Evolutionary conservation across 1,140 invertebrate genomes (phyloP).

Genomic region (silkworm (Bombyx mori)): ASM3026992v2 NC_085121.1:8160001-8160500

Average conservation of each 20-base stretch:
- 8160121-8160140: no score
- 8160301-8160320: no score
- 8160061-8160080: no score
- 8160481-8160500: constrained; percentile 80
- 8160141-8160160: no score
- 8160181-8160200: constrained; percentile 38
- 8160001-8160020: no score
- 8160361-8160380: constrained; percentile 73
- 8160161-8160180: no score
- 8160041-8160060: no score
- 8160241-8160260: no score
- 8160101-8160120: no score
- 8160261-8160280: no score
- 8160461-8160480: constrained; percentile 48
- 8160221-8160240: constrained; percentile 58
- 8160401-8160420: constrained; percentile 72
- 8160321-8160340: constrained; percentile 67
- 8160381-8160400: constrained; percentile 77
- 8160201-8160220: constrained; percentile 65
- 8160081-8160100: no score
- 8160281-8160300: constrained; percentile 5
- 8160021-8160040: no score
- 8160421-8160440: constrained; percentile 3
- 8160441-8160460: constrained; percentile 17
- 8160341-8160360: constrained; percentile 70